Percentiles rank a stretch among this genome's conserved stretches.
Evolutionary conservation across 2,797 vertebrate species (phyloP).

Genomic region (Distichodus sexfasciatus): DNA sequence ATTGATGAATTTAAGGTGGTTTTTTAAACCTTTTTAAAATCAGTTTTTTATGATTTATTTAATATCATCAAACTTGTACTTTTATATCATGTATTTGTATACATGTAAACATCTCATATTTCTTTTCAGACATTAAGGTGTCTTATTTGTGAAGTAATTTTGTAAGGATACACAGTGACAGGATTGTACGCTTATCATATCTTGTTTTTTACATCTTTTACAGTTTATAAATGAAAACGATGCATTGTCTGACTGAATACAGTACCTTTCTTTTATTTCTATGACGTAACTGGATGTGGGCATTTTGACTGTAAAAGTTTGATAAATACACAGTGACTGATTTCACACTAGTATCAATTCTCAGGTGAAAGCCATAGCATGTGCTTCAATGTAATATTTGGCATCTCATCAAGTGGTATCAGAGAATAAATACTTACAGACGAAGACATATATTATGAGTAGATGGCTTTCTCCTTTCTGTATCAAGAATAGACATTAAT

Average conservation of each 20-base stretch:
- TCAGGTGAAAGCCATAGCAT: too few relatives aligned
- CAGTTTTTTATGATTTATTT: conserved; percentile 1
- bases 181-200: background rate
- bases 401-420: too few relatives aligned
- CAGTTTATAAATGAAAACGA: background rate
- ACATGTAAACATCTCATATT: too few relatives aligned
- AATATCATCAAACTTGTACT: conserved; percentile 16
- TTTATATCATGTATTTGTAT: too few relatives aligned
- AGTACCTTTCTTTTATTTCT: background rate
- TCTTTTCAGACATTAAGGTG: background rate
- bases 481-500: too few relatives aligned
- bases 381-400: too few relatives aligned
- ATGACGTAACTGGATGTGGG: background rate
- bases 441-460: too few relatives aligned
- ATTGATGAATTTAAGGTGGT: background rate
- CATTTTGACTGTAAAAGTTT: background rate
- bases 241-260: too few relatives aligned
- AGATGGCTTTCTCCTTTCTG: too few relatives aligned
- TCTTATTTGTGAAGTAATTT: background rate
- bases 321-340: background rate
- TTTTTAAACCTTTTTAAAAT: too few relatives aligned
- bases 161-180: background rate
- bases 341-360: too few relatives aligned
- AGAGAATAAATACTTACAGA: too few relatives aligned
- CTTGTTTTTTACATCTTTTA: background rate